A percentile compares a stretch with the other conserved stretches of the same genome.
Conservation (phyloP, 2,797 vertebrate species). For the Hydrocynus forskahlii region DNA sequence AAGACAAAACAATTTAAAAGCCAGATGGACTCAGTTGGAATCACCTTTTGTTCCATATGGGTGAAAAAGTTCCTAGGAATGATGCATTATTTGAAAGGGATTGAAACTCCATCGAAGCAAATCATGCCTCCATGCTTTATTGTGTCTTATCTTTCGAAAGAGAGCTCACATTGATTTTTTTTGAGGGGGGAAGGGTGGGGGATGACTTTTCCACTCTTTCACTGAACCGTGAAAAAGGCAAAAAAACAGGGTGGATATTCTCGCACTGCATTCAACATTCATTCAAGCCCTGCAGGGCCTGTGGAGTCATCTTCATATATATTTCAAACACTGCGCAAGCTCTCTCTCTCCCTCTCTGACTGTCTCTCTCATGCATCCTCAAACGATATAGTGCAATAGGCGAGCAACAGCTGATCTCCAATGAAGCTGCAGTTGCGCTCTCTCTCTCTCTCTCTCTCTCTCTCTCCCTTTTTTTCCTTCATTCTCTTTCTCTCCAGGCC, state of each 20-base stretch:
- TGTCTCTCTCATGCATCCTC: constrained; percentile 35
- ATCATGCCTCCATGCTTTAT: constrained; percentile 17
- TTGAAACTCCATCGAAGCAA: constrained; percentile 1
- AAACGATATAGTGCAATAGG: constrained; percentile 55
- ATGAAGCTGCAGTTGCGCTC: constrained; percentile 43
- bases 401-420: constrained; percentile 58
- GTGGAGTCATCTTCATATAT: constrained; percentile 54
- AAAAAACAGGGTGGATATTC: constrained; percentile 33
- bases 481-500: constrained; percentile 15
- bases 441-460: not conserved
- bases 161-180: constrained; percentile 33
- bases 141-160: constrained; percentile 4
- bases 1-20: not conserved
- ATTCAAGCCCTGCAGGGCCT: constrained; percentile 42
- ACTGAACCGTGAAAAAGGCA: constrained; percentile 23
- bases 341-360: constrained; percentile 9
- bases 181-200: not conserved
- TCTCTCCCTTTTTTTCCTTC: not conserved
- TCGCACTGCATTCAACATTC: constrained; percentile 30
- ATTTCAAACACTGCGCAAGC: constrained; percentile 49
- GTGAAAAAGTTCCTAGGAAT: not conserved
- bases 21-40: not conserved
- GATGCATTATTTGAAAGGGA: not conserved
- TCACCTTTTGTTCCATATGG: constrained; percentile 36
- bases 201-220: constrained; percentile 17